Evolutionary conservation across 2,888 invertebrate species (phyloP).

Genomic region (Synergus itoensis): DNA sequence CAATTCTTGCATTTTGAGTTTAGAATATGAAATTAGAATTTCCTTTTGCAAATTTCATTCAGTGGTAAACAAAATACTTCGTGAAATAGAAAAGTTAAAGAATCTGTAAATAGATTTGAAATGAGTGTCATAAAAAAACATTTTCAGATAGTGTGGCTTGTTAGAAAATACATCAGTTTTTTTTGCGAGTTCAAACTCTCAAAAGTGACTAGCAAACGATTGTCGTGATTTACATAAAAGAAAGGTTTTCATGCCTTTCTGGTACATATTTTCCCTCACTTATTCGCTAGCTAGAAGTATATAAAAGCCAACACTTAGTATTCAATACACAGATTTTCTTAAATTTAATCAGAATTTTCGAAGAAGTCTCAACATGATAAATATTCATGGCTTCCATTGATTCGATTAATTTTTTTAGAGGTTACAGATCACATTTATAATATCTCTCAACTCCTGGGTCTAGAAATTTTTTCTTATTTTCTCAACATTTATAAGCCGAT

Average conservation of each 20-base stretch:
- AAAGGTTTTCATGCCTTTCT: background rate
- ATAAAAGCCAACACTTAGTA: conserved; percentile 39
- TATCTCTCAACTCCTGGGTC: background rate
- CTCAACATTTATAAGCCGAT: background rate
- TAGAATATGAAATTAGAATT: too few relatives aligned
- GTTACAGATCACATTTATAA: conserved; percentile 19
- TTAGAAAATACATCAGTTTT: background rate
- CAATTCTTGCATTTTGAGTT: background rate
- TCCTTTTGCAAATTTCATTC: too few relatives aligned
- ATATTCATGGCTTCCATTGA: conserved; percentile 1
- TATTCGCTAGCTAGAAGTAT: conserved; percentile 20
- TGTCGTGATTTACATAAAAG: background rate
- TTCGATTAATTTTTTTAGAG: background rate
- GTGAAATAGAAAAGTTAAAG: too few relatives aligned
- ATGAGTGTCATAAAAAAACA: background rate
- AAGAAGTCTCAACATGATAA: conserved; percentile 11
- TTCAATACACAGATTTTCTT: conserved; percentile 19
- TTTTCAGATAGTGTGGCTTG: background rate
- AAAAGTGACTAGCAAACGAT: conserved; percentile 18
- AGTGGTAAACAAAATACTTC: too few relatives aligned
- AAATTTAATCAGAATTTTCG: conserved; percentile 15
- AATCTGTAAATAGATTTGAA: background rate
- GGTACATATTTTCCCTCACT: background rate
- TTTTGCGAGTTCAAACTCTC: conserved; percentile 1
- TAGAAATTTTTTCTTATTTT: background rate